A percentile compares a stretch with the other conserved stretches of the same genome.
phyloP scores from a whole-genome alignment of 1,140 invertebrate genomes.

The Ladona fulva region DNA sequence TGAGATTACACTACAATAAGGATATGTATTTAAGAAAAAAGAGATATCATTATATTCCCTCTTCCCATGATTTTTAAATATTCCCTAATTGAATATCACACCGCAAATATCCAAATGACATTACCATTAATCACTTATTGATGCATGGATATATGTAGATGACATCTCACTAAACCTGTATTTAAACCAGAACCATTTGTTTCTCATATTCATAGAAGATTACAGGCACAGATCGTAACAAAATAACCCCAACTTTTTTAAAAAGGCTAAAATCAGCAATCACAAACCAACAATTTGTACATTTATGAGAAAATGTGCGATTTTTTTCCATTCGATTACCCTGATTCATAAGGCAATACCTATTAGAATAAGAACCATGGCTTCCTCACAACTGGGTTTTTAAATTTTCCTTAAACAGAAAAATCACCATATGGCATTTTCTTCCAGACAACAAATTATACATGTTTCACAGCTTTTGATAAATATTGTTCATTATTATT shows the following conservation, averaged over 20 bases:
- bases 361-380: background rate
- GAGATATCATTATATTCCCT: background rate
- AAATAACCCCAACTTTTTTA: background rate
- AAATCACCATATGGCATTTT: too few species aligned
- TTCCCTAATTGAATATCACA: background rate
- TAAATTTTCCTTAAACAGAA: too few species aligned
- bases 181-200: background rate
- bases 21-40: constrained; percentile 2
- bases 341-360: constrained; percentile 9
- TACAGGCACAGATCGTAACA: background rate
- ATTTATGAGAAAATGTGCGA: background rate
- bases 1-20: background rate
- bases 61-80: background rate
- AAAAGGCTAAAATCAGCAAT: background rate
- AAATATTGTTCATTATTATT: too few species aligned
- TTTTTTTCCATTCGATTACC: background rate
- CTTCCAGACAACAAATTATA: too few species aligned
- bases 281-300: constrained; percentile 5
- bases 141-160: background rate
- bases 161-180: background rate
- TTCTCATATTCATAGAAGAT: background rate
- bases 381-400: background rate
- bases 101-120: background rate
- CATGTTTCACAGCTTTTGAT: too few species aligned
- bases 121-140: background rate